phyloP scores from a whole-genome alignment of 2,113 vertebrate genomes.

The Canis aureus region DNA sequence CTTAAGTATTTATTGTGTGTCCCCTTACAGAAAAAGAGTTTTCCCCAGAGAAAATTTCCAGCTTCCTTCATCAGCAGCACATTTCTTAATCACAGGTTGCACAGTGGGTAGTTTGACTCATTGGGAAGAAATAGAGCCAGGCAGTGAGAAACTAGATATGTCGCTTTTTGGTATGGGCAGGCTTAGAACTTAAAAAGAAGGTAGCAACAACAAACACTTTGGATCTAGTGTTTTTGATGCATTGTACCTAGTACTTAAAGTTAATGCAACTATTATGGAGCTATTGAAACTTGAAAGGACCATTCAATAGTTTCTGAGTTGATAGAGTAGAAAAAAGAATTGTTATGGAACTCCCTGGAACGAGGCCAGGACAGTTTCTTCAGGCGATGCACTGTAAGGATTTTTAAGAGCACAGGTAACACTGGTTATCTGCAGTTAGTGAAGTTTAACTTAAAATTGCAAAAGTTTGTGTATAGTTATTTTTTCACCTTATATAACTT shows the following conservation, averaged over 20 bases:
- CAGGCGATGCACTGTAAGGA: background rate
- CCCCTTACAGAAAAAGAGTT: background rate
- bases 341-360: conserved; percentile 34
- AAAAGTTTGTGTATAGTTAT: conserved; percentile 18
- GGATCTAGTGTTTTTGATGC: conserved; percentile 36
- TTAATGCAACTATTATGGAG: conserved; percentile 34
- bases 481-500: background rate
- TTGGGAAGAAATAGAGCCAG: background rate
- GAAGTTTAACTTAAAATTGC: conserved; percentile 51
- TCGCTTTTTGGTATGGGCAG: background rate
- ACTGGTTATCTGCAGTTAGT: background rate
- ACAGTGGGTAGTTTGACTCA: background rate
- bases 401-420: background rate
- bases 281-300: conserved; percentile 63
- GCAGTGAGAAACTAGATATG: background rate
- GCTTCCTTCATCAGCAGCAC: background rate
- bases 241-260: conserved; percentile 24
- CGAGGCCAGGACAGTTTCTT: conserved; percentile 30
- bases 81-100: background rate
- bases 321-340: conserved; percentile 45
- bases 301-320: conserved; percentile 17
- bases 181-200: background rate
- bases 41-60: conserved; percentile 13
- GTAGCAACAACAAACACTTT: background rate
- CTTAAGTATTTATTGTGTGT: background rate